Evolutionary conservation across 2,113 vertebrate genomes (phyloP).

Genomic region (Picathartes gymnocephalus): DNA sequence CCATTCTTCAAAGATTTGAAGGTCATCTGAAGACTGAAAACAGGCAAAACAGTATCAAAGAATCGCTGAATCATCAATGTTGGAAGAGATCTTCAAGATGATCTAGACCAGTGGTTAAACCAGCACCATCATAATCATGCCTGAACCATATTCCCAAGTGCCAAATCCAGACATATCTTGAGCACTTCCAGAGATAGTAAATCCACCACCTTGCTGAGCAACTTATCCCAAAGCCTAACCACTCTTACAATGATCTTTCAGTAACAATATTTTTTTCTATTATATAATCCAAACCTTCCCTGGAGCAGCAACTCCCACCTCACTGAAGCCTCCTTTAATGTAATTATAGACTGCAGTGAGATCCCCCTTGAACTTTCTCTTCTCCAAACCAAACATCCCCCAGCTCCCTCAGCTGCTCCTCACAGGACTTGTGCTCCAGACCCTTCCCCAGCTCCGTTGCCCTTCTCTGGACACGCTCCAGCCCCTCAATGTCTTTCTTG

Average conservation of each 20-base stretch:
- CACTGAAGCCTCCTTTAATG: neutral
- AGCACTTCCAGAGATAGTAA: neutral
- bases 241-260: neutral
- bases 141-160: neutral
- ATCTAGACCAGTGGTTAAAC: neutral
- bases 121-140: neutral
- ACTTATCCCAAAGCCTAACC: neutral
- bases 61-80: neutral
- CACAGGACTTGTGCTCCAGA: neutral
- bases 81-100: neutral
- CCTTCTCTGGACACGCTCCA: neutral
- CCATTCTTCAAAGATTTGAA: neutral
- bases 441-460: neutral
- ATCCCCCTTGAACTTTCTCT: neutral
- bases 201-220: neutral
- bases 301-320: no score
- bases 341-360: neutral
- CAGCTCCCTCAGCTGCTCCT: neutral
- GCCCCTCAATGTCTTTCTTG: neutral
- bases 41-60: neutral
- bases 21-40: neutral
- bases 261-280: neutral
- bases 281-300: neutral
- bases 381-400: fast-evolving
- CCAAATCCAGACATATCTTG: neutral